Conservation (phyloP, 2,888 invertebrate species). For the Lasioglossum calceatum region DNA sequence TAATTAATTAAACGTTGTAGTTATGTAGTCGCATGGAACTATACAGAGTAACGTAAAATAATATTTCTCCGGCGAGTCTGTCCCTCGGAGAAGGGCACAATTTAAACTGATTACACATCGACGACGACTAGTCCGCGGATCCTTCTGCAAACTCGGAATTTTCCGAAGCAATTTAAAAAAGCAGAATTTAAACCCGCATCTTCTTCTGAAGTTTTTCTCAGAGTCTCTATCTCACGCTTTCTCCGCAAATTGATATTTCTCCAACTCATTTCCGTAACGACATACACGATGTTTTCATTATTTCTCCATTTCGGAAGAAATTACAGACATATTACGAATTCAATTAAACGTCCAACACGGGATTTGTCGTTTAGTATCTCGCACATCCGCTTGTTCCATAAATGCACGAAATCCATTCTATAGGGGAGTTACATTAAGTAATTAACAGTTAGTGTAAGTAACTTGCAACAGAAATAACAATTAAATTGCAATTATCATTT, state of each 20-base stretch:
- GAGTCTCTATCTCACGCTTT: neutral
- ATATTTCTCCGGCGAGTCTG: neutral
- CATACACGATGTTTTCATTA: neutral
- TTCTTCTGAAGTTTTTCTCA: neutral
- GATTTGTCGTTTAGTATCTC: neutral
- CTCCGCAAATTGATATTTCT: neutral
- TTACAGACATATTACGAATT: neutral
- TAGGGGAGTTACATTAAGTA: neutral
- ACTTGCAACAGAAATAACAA: neutral
- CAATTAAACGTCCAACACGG: neutral
- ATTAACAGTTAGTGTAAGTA: neutral
- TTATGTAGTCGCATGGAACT: neutral
- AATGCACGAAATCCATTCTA: neutral
- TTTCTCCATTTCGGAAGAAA: neutral
- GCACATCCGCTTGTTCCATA: neutral
- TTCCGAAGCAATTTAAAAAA: neutral
- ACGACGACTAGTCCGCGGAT: neutral
- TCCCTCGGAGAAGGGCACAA: neutral
- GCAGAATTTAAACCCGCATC: neutral
- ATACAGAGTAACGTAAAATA: neutral
- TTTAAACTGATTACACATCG: conserved; percentile 2
- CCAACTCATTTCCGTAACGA: neutral
- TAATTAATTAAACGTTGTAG: conserved; percentile 9
- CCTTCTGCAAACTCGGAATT: neutral
- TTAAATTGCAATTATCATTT: neutral